A percentile compares a stretch with the other conserved stretches of the same genome.
These are phyloP conservation scores for Poeciliopsis presidionis DNA, from an alignment of 2,797 vertebrate genomes.

Conservation along the genomic window DNA sequence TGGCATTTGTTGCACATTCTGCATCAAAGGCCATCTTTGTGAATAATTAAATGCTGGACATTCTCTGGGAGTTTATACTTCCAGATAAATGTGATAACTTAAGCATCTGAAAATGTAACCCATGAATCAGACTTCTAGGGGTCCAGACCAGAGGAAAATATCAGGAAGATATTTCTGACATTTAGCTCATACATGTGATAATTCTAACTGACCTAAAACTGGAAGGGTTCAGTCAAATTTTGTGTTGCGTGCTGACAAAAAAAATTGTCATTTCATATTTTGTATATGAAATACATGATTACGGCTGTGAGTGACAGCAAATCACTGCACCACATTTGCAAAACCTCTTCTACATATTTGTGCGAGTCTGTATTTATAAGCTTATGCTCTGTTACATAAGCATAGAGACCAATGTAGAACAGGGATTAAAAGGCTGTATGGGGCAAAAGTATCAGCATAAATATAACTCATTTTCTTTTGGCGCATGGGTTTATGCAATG, in stretches of 20 bases:
- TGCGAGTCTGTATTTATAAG: slow-evolving; percentile 1
- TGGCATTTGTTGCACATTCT: not conserved
- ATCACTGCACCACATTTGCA: not conserved
- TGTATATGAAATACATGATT: not conserved
- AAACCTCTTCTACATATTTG: not conserved
- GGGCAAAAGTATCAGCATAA: slow-evolving; percentile 37
- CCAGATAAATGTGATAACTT: not conserved
- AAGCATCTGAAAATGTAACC: not conserved
- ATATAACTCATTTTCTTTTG: slow-evolving; percentile 24
- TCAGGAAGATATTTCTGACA: not conserved
- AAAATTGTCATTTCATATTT: not conserved
- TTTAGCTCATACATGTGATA: not conserved
- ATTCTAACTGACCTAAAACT: not conserved
- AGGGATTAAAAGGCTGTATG: slow-evolving; percentile 44
- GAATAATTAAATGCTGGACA: not conserved
- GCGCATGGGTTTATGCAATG: slow-evolving; percentile 6
- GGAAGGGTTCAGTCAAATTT: not conserved
- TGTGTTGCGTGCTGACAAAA: not conserved
- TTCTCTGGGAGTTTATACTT: not conserved
- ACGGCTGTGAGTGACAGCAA: not conserved
- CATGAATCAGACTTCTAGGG: not conserved
- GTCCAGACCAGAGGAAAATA: not conserved
- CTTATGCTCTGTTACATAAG: slow-evolving; percentile 22
- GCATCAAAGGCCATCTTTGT: not conserved
- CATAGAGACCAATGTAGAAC: slow-evolving; percentile 29